Base-by-base conservation (phyloP, 1,140 invertebrate species). In the Tachypleus tridentatus region DNA sequence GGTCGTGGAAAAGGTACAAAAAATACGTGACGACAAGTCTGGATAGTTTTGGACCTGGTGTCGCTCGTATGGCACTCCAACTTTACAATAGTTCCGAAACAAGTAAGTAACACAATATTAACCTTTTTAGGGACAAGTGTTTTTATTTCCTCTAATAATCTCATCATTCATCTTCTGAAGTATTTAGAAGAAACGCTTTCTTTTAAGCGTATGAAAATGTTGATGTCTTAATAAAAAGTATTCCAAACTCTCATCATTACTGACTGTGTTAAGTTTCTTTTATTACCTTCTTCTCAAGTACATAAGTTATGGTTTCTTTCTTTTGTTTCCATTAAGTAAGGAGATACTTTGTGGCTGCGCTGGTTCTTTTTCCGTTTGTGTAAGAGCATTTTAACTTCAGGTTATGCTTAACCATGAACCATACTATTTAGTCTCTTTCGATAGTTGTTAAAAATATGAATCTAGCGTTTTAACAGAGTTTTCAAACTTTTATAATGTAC, bases 21-120 rank as follows among this genome's bases (percentile, higher is more conserved):
- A 70, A 70, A 52, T 71, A 71, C 51, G 70, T 71, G 4, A 70
- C 68, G 0, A 71, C 70, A 29, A 68, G 66, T 59, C 52, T 71
- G 49, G 68, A 71, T 51, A 68, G 66, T 60, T 71, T 71, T 29
- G 63, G 57, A 3, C 58, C 68, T 29, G 57, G 61, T 51, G 49
- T 71, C 49, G 64, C 52, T 47, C 60, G 62, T 56, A 10, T 58
- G 47, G 57, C 70, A 10, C 49, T 69, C 4, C 61, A 64, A 53
- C 49, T 70, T 3, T 71, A 71, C 57, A 67, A 67, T 49, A 8
- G 51, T 5, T 67, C 65, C 58, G 50, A 64, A 4, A 29, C 47
- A 3, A 29, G 47, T 11, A 29, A 29, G n/a, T 11, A 57, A 57
- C 47, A 57, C 47, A 54, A 9, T 54, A 54, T 9, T 54, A 54